Evolutionary conservation across 2,888 invertebrate genomes (phyloP), one percentile per base, ranked within the genome.

Genomic region (Parnassius apollo): DNA sequence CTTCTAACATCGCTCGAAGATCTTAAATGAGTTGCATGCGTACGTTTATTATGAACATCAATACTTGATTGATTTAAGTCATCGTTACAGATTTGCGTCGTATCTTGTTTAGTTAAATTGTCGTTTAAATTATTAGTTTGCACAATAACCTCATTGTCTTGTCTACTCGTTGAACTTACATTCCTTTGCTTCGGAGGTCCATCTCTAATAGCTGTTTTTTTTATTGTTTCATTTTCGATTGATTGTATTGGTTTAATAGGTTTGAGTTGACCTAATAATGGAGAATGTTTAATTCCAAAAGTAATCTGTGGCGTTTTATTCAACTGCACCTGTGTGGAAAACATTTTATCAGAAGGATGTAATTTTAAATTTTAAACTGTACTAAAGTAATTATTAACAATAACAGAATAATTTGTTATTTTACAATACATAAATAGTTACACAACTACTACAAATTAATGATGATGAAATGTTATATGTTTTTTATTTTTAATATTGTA

Each of bases 231-330:
- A 64, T 69, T 74, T 49, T 80, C 75, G 45, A 64, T 65, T 7
- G 76, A 60, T 42, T 71, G 76, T 55, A 72, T 67, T 11, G 80
- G 72, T 13, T 83, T 73, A 52, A 88, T 76, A 9, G 83, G 85
- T 73, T 81, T 90, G 18, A 92, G 72, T 69, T 93, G 92, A 13
- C 94, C 94, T 70, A 94, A 92, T 75, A 95, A 94, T 18, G 94
- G 95, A n/a, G 97, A 97, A 85, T 97, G 97, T 83, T 95, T 96
- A 75, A 97, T 97, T 69, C 97, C 97, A 77, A 97, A 97, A 67
- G 96, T 96, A 75, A 91, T 91, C 69, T 90, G 88, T 35, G 88
- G 90, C 13, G 87, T 83, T 71, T 75, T 87, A 63, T 69, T 85
- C 7, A 83, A 64, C 69, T 86, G 86, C 71, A 88, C 88, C 91